Evolutionary conservation across 2,797 vertebrate species (phyloP).

Genomic region (Sternotherus odoratus): DNA sequence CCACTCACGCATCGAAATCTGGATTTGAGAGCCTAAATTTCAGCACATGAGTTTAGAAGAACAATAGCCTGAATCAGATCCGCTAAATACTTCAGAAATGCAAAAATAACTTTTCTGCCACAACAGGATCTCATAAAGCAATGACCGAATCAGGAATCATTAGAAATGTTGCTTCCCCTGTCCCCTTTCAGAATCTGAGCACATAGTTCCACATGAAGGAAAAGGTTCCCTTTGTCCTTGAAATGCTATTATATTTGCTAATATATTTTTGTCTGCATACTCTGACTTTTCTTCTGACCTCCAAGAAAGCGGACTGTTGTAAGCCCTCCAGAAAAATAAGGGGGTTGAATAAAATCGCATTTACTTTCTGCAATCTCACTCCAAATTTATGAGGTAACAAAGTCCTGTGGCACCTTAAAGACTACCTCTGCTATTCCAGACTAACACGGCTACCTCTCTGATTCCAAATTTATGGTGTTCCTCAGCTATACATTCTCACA

Average conservation of each 20-base stretch:
- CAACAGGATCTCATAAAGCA: neutral
- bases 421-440: too few species aligned
- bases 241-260: neutral
- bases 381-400: neutral
- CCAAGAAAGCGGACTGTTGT: neutral
- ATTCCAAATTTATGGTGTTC: neutral
- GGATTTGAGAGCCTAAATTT: neutral
- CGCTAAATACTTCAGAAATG: neutral
- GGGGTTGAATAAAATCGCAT: neutral
- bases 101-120: neutral
- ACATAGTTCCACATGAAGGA: rapidly evolving
- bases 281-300: neutral
- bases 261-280: neutral
- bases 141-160: neutral
- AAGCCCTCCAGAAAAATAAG: neutral
- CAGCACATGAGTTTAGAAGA: neutral
- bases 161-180: neutral
- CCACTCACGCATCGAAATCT: neutral
- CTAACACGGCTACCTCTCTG: too few species aligned
- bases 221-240: neutral
- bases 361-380: neutral
- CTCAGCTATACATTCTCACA: neutral
- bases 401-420: too few species aligned
- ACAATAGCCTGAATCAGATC: neutral
- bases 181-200: neutral